Evolutionary conservation across 2,113 vertebrate genomes (phyloP).

Genomic region (Hippopotamus amphibius): DNA sequence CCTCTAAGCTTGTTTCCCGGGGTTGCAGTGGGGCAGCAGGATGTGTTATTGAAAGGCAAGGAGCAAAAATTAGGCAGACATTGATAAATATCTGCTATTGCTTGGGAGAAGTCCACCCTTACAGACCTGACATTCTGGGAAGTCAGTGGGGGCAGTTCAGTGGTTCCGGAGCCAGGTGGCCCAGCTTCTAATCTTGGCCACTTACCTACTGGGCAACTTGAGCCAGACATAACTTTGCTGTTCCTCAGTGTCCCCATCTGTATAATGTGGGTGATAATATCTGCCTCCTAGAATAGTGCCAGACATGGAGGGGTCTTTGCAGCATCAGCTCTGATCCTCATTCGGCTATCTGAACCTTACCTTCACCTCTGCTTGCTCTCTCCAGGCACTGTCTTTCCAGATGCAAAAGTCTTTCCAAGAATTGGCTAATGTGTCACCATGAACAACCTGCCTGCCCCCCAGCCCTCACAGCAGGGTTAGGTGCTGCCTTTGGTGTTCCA

Average conservation of each 20-base stretch:
- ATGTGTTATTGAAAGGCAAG: not conserved
- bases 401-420: not conserved
- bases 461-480: not conserved
- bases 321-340: not conserved
- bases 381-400: not conserved
- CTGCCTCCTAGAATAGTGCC: not conserved
- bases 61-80: not conserved
- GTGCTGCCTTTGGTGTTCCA: not conserved
- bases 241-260: not conserved
- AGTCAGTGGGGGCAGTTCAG: not conserved
- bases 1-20: not conserved
- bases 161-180: not conserved
- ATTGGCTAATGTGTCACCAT: not conserved
- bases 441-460: no score
- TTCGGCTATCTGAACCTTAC: not conserved
- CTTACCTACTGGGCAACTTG: not conserved
- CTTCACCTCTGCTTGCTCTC: not conserved
- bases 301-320: not conserved
- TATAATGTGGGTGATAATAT: not conserved
- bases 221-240: not conserved
- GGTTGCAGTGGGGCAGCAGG: not conserved
- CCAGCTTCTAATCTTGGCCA: not conserved
- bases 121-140: not conserved
- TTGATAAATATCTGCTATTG: fast-evolving
- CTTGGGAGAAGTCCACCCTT: not conserved